These are phyloP conservation scores for Drosophila lacertosa DNA, from an alignment of 1,140 invertebrate genomes.

Conservation along the genomic window DNA sequence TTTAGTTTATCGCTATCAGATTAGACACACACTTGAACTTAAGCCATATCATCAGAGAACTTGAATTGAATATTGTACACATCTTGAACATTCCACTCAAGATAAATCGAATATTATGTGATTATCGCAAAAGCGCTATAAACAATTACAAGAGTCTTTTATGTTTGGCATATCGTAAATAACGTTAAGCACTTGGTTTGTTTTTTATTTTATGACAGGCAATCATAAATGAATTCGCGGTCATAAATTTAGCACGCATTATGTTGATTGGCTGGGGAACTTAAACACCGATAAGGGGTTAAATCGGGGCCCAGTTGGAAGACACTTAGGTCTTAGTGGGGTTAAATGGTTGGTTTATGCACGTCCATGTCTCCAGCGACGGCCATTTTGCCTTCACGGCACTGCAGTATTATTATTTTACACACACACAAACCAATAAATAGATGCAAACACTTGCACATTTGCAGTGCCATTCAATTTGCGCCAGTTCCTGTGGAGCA, in stretches of 20 bases:
- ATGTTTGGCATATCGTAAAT: not conserved
- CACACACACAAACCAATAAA: slow-evolving; percentile 13
- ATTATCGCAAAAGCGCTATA: too few relatives aligned
- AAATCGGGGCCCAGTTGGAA: slow-evolving; percentile 11
- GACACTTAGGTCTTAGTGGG: not conserved
- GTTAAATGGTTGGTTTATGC: slow-evolving; percentile 15
- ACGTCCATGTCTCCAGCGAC: slow-evolving; percentile 21
- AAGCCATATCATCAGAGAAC: too few relatives aligned
- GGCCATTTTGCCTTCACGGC: slow-evolving; percentile 39
- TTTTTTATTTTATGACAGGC: slow-evolving; percentile 18
- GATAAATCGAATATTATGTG: too few relatives aligned
- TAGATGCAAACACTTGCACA: slow-evolving; percentile 12
- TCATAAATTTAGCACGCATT: slow-evolving; percentile 37
- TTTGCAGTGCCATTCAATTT: slow-evolving; percentile 17
- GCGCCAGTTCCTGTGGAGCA: slow-evolving; percentile 32
- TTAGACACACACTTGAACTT: too few relatives aligned
- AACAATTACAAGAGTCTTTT: slow-evolving; percentile 1
- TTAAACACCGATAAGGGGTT: slow-evolving; percentile 11
- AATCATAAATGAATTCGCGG: slow-evolving; percentile 25
- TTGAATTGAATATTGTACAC: too few relatives aligned
- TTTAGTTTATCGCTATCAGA: too few relatives aligned
- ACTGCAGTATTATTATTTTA: slow-evolving; percentile 50
- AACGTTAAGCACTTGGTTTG: not conserved
- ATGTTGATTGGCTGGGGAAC: slow-evolving; percentile 21
- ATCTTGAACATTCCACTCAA: too few relatives aligned